Conservation (phyloP, 2,888 invertebrate genomes). For the Stenotaenia linearis region DNA sequence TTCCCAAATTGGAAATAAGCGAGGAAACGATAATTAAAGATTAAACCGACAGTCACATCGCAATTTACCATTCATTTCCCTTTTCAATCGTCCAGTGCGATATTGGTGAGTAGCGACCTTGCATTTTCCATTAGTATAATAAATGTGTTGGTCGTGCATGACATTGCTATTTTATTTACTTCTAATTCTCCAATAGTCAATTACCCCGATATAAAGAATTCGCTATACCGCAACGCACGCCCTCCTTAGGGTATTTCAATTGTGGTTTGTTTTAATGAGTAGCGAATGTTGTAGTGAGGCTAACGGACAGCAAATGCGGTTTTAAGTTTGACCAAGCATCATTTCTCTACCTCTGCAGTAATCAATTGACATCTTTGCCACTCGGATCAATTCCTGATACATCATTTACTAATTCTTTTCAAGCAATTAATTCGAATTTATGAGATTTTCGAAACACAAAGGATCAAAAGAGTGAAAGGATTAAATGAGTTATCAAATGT, state of each 20-base stretch:
- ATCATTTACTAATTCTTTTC: slow-evolving; percentile 5
- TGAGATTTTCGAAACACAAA: background rate
- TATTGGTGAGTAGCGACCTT: background rate
- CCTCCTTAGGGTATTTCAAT: background rate
- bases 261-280: slow-evolving; percentile 9
- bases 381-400: background rate
- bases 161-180: slow-evolving; percentile 4
- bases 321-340: background rate
- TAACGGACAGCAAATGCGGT: background rate
- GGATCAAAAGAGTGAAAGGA: background rate
- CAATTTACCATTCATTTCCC: background rate
- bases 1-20: background rate
- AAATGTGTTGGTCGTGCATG: background rate
- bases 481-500: background rate
- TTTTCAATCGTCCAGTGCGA: background rate
- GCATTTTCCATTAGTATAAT: background rate
- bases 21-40: background rate
- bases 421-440: slow-evolving; percentile 4
- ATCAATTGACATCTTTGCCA: background rate
- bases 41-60: background rate
- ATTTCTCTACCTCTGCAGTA: background rate
- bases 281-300: background rate
- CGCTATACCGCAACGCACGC: background rate
- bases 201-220: background rate
- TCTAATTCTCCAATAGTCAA: background rate